These are phyloP conservation scores for Phrynocephalus vlangalii DNA, from an alignment of 2,797 vertebrate species.

Conservation along the genomic window DNA sequence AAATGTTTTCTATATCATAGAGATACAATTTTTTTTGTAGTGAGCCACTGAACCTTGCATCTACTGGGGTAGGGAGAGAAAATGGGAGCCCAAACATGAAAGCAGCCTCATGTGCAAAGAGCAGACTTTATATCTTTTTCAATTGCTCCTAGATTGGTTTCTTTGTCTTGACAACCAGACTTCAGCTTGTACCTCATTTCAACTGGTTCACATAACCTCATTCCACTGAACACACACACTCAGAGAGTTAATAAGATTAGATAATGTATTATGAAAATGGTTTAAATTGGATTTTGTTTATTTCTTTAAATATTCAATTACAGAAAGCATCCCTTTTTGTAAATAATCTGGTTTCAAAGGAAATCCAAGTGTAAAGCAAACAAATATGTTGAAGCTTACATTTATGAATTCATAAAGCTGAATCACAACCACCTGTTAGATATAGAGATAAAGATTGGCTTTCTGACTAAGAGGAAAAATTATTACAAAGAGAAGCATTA, in stretches of 20 bases:
- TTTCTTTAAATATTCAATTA: not conserved
- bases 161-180: too few relatives aligned
- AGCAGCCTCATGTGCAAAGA: too few relatives aligned
- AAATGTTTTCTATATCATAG: too few relatives aligned
- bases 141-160: too few relatives aligned
- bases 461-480: not conserved
- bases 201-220: not conserved
- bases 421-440: not conserved
- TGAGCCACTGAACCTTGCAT: too few relatives aligned
- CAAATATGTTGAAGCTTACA: not conserved
- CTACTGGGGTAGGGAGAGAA: too few relatives aligned
- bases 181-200: too few relatives aligned
- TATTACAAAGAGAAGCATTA: not conserved
- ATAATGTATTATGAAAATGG: not conserved
- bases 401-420: not conserved
- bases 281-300: not conserved
- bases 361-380: not conserved
- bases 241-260: not conserved
- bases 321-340: not conserved
- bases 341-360: not conserved
- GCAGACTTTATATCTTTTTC: too few relatives aligned
- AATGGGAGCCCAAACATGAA: too few relatives aligned
- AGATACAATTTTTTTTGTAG: too few relatives aligned
- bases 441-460: not conserved
- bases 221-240: not conserved